Evolutionary conservation across 2,113 vertebrate genomes (phyloP).

Genomic region (Forbesichthys papilliferus): DNA sequence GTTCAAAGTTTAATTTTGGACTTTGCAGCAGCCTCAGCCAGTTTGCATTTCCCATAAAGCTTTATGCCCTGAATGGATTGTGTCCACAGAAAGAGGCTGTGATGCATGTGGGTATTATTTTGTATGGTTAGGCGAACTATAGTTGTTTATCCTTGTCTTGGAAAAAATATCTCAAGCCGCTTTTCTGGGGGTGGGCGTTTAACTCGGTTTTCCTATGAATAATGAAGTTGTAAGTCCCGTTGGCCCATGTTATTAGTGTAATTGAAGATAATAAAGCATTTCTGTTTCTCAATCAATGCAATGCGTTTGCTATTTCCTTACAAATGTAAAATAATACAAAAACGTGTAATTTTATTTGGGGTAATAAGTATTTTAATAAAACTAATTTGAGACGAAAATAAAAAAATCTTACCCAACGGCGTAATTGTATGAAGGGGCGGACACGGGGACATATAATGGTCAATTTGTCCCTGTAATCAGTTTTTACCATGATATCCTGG

Average conservation of each 20-base stretch:
- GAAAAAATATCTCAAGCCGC: constrained; percentile 39
- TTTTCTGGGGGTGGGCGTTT: constrained; percentile 45
- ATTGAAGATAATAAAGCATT: constrained; percentile 67
- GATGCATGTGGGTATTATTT: constrained; percentile 75
- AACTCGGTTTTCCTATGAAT: constrained; percentile 58
- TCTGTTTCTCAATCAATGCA: no score
- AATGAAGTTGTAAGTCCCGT: constrained; percentile 38
- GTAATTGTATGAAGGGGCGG: no score
- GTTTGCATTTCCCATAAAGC: constrained; percentile 32
- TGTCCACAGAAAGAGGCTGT: constrained; percentile 49
- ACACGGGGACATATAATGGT: no score
- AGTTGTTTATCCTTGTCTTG: constrained; percentile 21
- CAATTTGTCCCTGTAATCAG: no score
- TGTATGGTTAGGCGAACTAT: constrained; percentile 15
- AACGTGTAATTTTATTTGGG: no score
- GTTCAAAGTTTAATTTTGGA: constrained; percentile 12
- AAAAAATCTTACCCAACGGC: no score
- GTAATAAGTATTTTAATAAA: no score
- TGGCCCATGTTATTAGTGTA: constrained; percentile 66
- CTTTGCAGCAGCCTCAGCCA: constrained; percentile 26
- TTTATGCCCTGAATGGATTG: constrained; percentile 30
- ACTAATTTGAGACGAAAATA: no score
- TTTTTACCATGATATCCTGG: no score
- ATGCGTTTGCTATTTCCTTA: no score
- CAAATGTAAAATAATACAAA: no score